Evolutionary conservation across 30 jellyfish, hydroid and myxozoan genomes (phyloP).

Genomic region (Haliclystus octoradiatus): DNA sequence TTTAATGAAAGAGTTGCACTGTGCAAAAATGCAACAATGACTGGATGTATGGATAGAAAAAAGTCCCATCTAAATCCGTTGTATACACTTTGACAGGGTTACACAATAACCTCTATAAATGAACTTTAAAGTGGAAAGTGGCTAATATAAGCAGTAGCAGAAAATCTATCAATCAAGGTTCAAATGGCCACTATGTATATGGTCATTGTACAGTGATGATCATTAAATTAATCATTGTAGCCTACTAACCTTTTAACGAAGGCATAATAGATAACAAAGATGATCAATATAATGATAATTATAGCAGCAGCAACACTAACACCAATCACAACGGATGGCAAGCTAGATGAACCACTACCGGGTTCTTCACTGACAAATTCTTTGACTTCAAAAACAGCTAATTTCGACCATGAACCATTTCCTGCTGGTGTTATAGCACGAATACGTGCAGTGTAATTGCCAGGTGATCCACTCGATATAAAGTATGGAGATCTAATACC

Average conservation of each 20-base stretch:
- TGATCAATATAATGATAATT: constrained; percentile 35
- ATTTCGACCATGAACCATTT: constrained; percentile 67
- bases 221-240: too few relatives aligned
- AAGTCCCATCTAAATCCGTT: too few relatives aligned
- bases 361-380: background rate
- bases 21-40: too few relatives aligned
- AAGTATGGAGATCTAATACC: constrained; percentile 51
- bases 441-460: constrained; percentile 45
- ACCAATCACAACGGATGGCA: constrained; percentile 23
- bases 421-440: constrained; percentile 91
- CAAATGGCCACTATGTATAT: too few relatives aligned
- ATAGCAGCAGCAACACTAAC: constrained; percentile 55
- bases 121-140: too few relatives aligned
- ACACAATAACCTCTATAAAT: too few relatives aligned
- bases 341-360: background rate
- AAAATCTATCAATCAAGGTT: too few relatives aligned
- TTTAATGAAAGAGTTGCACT: too few relatives aligned
- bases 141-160: too few relatives aligned
- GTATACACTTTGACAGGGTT: too few relatives aligned
- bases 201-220: too few relatives aligned
- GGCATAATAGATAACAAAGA: constrained; percentile 45
- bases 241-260: constrained; percentile 76
- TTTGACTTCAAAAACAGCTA: constrained; percentile 23
- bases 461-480: constrained; percentile 49
- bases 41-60: too few relatives aligned